Base-by-base conservation (phyloP, 2,888 invertebrate species). In the Clistopyga incitator region DNA sequence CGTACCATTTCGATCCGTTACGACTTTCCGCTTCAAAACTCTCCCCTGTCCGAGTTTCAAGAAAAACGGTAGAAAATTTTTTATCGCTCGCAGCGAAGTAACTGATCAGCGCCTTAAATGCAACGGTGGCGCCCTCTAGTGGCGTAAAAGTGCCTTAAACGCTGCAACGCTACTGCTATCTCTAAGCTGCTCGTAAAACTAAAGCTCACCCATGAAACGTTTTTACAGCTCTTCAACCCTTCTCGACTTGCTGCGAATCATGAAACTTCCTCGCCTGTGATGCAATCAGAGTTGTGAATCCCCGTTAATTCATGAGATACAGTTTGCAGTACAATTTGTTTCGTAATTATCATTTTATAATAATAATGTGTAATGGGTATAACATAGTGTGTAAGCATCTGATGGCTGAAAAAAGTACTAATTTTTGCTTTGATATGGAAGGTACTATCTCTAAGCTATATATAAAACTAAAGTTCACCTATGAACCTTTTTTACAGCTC, bases 1-100 rank as follows among this genome's bases (percentile, higher is more conserved):
- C 23, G 56, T 56, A 70, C 13, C 18, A 72, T 54, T 25, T 54
- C 54, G 65, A 68, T 59, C 56, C 67, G 20, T 56, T 54, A 56
- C 56, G 68, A 47, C 68, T 56, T 77, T 76, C 54, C 13, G 42
- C 10, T 54, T 56, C 18, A 68, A 68, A 68, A 77, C 54, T 77
- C 64, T 38, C 52, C 68, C 56, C 18, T 20, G 52, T 52, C 3
- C 18, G 45, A 47, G 45, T 42, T 38, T 20, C 52, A 45, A 76
- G 38, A n/a, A 67, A 67, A 54, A 18, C 18, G 42, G 34, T 47
- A 38, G 23, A 76, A 56, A 65, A 54, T 34, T 50, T 18, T n/a
- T 74, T 8, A 29, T 29, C n/a, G 10, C 50, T 29, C 72, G 72
- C 6, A 29, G 34, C 23, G 50, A 6, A 52, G 18, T 20, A 45